A percentile compares a stretch with the other conserved stretches of the same genome.
Evolutionary conservation across 2,113 vertebrate genomes (phyloP).

Genomic region (Rutilus rutilus): DNA sequence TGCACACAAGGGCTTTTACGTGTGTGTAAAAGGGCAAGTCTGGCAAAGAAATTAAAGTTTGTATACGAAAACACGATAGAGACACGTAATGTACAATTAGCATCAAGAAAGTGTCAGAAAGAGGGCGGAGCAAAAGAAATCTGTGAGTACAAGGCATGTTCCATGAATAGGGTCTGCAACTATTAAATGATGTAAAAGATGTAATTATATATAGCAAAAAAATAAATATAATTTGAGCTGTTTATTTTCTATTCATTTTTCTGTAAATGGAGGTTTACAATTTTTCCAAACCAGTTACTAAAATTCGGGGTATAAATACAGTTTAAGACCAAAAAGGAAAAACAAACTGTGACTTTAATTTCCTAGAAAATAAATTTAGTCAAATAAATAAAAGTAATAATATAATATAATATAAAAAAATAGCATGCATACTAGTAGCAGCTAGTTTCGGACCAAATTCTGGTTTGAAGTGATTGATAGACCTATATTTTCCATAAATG

Average conservation of each 20-base stretch:
- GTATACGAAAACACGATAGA: constrained; percentile 34
- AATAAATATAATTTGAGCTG: neutral
- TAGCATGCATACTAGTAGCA: neutral
- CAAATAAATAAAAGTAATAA: neutral
- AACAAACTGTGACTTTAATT: neutral
- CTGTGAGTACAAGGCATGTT: constrained; percentile 3
- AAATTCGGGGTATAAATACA: neutral
- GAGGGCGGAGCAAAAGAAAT: constrained; percentile 1
- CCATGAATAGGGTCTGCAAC: neutral
- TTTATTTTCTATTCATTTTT: neutral
- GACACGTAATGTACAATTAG: constrained; percentile 31
- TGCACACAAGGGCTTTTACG: neutral
- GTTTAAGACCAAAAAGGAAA: neutral
- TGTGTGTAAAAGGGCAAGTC: constrained; percentile 28
- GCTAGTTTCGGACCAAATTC: neutral
- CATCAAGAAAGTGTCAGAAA: constrained; percentile 30
- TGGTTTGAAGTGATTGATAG: neutral
- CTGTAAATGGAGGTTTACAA: neutral
- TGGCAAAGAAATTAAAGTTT: constrained; percentile 35
- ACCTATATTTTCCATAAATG: neutral
- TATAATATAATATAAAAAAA: neutral
- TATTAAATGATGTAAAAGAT: neutral
- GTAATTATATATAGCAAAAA: neutral
- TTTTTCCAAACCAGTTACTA: neutral
- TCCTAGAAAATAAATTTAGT: neutral